Percentiles rank a stretch among this genome's conserved stretches.
Evolutionary conservation across 2,113 vertebrate species (phyloP).

Genomic region (Gymnocephalus cernua): DNA sequence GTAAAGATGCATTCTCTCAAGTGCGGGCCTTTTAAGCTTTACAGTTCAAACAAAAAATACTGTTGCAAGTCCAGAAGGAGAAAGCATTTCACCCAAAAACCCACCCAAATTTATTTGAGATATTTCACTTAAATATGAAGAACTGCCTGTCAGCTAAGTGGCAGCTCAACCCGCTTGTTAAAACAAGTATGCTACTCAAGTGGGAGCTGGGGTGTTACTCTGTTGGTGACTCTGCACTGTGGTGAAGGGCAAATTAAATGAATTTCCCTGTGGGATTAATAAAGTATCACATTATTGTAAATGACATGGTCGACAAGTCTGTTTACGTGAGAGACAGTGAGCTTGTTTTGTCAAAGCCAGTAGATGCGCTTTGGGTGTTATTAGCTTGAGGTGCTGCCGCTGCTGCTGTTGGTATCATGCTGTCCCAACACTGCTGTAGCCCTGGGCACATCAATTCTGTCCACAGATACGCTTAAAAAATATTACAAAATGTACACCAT

Average conservation of each 20-base stretch:
- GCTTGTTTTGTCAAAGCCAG: constrained; percentile 36
- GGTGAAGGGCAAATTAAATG: constrained; percentile 48
- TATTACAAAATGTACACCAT: background rate
- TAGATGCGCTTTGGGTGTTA: constrained; percentile 45
- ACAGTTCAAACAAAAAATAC: background rate
- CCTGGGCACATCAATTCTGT: constrained; percentile 19
- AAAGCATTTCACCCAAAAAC: background rate
- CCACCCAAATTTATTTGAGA: background rate
- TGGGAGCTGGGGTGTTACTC: constrained; percentile 23
- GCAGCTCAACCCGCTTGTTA: constrained; percentile 36
- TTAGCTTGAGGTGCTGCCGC: constrained; percentile 27
- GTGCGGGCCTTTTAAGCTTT: background rate
- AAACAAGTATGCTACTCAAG: constrained; percentile 40
- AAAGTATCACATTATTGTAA: constrained; percentile 64
- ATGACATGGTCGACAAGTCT: constrained; percentile 45
- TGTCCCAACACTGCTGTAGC: constrained; percentile 25
- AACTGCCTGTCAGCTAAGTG: constrained; percentile 34
- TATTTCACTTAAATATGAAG: constrained; percentile 13
- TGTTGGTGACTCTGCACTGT: constrained; percentile 24
- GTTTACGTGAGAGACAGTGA: constrained; percentile 41
- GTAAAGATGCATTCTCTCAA: background rate
- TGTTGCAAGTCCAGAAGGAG: background rate
- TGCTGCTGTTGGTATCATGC: constrained; percentile 36
- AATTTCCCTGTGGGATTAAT: constrained; percentile 57
- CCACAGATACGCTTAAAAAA: background rate